A percentile compares a stretch with the other conserved stretches of the same genome.
Evolutionary conservation across 2,113 vertebrate genomes (phyloP).

Genomic region (Dinomys branickii): DNA sequence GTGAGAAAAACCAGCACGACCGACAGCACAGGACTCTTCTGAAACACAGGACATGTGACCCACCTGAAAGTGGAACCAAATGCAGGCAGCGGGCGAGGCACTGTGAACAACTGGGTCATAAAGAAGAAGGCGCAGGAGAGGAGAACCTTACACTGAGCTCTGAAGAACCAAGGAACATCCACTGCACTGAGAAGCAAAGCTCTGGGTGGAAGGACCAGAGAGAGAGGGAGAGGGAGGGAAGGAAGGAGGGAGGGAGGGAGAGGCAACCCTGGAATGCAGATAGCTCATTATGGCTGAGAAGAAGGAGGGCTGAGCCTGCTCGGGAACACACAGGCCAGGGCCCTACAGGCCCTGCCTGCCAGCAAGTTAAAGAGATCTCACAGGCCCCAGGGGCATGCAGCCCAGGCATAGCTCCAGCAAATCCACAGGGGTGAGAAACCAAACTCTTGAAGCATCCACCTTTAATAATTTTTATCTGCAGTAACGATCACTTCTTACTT

Average conservation of each 20-base stretch:
- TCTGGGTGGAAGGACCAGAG: fast-evolving
- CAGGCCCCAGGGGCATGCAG: fast-evolving
- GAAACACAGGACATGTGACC: no score
- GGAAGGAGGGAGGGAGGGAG: background rate
- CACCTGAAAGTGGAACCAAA: background rate
- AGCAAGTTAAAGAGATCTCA: no score
- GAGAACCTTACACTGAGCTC: background rate
- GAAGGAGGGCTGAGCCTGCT: no score
- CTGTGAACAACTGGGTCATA: fast-evolving
- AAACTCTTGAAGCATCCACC: background rate
- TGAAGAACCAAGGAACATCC: background rate
- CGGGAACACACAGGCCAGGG: background rate
- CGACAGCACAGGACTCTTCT: background rate
- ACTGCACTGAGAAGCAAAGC: background rate
- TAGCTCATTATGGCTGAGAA: background rate
- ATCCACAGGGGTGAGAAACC: background rate
- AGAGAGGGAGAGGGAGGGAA: background rate
- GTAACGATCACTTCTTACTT: background rate
- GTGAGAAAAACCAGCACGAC: background rate
- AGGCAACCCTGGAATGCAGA: background rate
- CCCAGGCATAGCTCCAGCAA: background rate
- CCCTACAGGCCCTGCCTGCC: background rate
- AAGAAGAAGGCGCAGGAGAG: background rate
- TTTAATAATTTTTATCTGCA: background rate
- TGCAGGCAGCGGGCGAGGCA: fast-evolving